Evolutionary conservation across 2,113 vertebrate genomes (phyloP), one percentile per base, ranked within the genome.

Genomic region (Syngnathus scovelli): DNA sequence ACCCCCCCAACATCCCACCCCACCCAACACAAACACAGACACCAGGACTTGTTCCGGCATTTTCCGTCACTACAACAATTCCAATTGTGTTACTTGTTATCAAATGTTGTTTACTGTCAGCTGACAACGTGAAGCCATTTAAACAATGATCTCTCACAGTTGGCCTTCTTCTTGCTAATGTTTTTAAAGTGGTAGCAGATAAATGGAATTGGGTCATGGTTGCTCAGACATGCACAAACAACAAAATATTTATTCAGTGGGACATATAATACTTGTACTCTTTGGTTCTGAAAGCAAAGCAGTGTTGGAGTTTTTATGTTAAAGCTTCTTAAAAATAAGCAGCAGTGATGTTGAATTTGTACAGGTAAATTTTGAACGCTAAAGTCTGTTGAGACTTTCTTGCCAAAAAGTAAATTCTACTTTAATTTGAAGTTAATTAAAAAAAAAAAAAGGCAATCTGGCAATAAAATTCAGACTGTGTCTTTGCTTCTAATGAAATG

Each of bases 261-360:
- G 5, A 51, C 49, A 9, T n/a, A 51, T n/a, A 3, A 19, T 9
- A 21, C 49, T n/a, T 51, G 8, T n/a, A n/a, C 49, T n/a, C 3
- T 8, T 21, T 1, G 18, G 2, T 7, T 21, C 2, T 52, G n/a
- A 3, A 2, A 7, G 10, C 9, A 52, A 52, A 52, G 51, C 8
- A 52, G 51, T 4, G 51, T 52, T 52, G 51, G 51, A 52, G 2
- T n/a, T 21, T 52, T 52, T n/a, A 49, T 19, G 15, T 49, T 49
- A 49, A 49, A 49, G 16, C 6, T 49, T 6, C 41, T 21, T 3
- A 52, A 52, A n/a, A 52, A 9, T 52, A 21, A 21, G 48, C 72
- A 1, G 46, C 19, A 48, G 59, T 71, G 61, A 72, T 66, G 68
- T 54, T 44, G 21, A 9, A 13, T 75, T 70, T 78, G 23, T 59